A percentile compares a stretch with the other conserved stretches of the same genome.
Evolutionary conservation across 2,797 vertebrate species (phyloP).

Genomic region (Acanthis flammea): DNA sequence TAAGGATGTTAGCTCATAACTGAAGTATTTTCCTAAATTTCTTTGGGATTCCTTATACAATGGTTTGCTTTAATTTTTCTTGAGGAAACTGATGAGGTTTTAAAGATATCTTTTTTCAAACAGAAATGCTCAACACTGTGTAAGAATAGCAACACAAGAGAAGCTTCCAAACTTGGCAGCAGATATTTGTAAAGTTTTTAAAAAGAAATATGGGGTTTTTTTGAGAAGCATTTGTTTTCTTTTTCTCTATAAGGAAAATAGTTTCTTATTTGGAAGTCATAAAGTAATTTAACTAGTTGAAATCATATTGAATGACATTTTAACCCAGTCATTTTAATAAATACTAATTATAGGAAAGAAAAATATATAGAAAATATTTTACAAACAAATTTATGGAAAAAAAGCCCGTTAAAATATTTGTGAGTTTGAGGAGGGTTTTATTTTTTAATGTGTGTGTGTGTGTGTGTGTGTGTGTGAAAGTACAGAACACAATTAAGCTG

Average conservation of each 20-base stretch:
- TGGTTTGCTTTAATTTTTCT: neutral
- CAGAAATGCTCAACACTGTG: rapidly evolving
- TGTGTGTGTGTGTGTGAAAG: neutral
- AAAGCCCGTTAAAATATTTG: neutral
- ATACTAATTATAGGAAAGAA: neutral
- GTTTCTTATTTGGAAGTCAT: neutral
- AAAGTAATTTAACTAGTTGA: neutral
- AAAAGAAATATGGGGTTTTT: neutral
- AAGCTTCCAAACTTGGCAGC: neutral
- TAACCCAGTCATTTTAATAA: neutral
- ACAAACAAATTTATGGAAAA: neutral
- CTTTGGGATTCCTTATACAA: neutral
- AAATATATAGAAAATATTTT: neutral
- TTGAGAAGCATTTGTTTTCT: neutral
- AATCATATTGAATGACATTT: neutral
- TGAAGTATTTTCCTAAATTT: neutral
- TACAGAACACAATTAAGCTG: neutral
- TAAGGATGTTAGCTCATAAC: neutral
- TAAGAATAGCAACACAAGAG: neutral
- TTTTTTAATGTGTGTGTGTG: neutral
- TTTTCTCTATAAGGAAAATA: neutral
- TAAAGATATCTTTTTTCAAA: neutral
- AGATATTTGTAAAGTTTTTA: neutral
- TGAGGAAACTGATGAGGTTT: neutral
- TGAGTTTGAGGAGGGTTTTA: rapidly evolving